Base-by-base conservation (phyloP, 2,113 vertebrate species). In the Tonatia bakeri region DNA sequence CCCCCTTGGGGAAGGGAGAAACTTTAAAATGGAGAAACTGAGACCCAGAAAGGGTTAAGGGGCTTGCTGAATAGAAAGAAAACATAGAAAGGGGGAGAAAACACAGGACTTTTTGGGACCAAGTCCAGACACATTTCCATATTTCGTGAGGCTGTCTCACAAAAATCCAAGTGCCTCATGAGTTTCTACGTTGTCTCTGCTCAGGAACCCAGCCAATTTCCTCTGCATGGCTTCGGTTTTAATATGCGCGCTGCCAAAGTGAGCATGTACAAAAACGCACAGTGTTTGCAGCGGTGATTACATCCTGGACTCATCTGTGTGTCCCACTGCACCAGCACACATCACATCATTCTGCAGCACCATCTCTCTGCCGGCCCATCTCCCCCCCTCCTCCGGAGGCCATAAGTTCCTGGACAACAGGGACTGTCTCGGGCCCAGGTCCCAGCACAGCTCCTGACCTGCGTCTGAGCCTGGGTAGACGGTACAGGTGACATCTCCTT, bases 191-290 rank as follows among this genome's bases (percentile, higher is more conserved):
- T 50, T 67, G 33, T 77, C n/a, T 86, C 52, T 54, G 72, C 52
- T 59, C 9, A 40, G 80, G 75, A 61, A 36, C 20, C 31, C 2
- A 40, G 93, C 91, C 84, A 95, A 15, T 43, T 59, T 84, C 77
- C 84, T 64, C 79, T 10, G 12, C 43, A 72, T 33, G 38, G n/a
- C 90, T 96, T 76, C 87, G 16, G 56, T 67, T 91, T 91, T 91
- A 96, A 95, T 52, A 33, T 82, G 86, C 79, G 94, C 84, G 33
- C 80, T 87, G 73, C 89, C 87, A 90, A 79, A 85, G 59, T 28
- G 54, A 93, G 61, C 73, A 24, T 50, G 69, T 45, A 72, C 90
- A 52, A 94, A 93, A 82, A 31, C 22, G 33, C n/a, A 61, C 69
- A 28, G 90, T 26, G 47, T 81, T 91, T 20, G 54, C 36, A 36